Conservation (phyloP, 2,888 invertebrate species). For the Apotomis betuletana region DNA sequence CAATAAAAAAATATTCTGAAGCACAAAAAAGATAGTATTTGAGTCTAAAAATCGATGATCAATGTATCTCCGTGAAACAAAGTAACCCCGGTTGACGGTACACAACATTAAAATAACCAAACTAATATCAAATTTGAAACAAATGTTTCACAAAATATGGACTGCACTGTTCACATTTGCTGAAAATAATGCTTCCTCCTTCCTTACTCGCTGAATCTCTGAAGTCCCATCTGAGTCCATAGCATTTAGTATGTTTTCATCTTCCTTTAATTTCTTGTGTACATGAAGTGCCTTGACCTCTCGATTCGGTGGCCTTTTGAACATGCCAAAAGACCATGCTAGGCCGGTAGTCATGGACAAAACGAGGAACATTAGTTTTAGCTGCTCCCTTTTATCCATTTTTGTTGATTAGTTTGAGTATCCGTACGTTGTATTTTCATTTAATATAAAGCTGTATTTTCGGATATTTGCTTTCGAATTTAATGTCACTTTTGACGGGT, state of each 20-base stretch:
- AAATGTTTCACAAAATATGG: neutral
- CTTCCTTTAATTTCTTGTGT: conserved; percentile 48
- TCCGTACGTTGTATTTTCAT: too few relatives aligned
- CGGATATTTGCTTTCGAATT: too few relatives aligned
- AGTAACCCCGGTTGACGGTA: too few relatives aligned
- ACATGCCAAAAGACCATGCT: conserved; percentile 65
- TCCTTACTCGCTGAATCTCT: neutral
- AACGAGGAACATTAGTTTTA: conserved; percentile 63
- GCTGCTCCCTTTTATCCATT: conserved; percentile 67
- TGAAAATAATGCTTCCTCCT: neutral
- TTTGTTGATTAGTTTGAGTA: conserved; percentile 10
- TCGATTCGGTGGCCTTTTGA: conserved; percentile 48
- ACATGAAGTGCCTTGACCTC: neutral
- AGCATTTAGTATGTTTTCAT: conserved; percentile 45
- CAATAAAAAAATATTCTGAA: too few relatives aligned
- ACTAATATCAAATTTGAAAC: too few relatives aligned
- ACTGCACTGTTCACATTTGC: neutral
- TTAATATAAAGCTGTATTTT: too few relatives aligned
- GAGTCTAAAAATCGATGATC: too few relatives aligned
- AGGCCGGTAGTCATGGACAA: conserved; percentile 64
- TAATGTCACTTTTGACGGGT: too few relatives aligned
- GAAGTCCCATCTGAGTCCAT: neutral
- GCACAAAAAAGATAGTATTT: too few relatives aligned
- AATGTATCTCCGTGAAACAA: too few relatives aligned
- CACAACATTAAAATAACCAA: too few relatives aligned